Conservation (phyloP, 2,888 invertebrate species). For the Poecilobothrus nobilitatus region DNA sequence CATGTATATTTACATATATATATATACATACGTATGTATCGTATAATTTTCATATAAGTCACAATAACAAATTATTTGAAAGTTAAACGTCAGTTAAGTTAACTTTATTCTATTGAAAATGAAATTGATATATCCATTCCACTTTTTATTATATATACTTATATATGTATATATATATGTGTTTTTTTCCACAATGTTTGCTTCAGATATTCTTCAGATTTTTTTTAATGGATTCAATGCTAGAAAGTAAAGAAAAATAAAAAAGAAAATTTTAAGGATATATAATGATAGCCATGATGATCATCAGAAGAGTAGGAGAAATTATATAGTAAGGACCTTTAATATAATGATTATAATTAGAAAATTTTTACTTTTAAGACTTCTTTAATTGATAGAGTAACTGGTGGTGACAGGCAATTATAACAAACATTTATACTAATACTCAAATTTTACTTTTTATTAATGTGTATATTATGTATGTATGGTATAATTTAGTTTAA, state of each 20-base stretch:
- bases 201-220: not conserved
- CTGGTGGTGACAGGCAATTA: conserved; percentile 4
- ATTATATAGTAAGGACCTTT: not conserved
- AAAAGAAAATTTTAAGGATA: not conserved
- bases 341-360: not conserved
- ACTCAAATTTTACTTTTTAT: no score
- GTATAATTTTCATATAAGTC: no score
- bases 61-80: not conserved
- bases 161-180: no score
- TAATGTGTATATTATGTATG: no score
- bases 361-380: not conserved
- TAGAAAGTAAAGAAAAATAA: not conserved
- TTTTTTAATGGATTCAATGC: not conserved
- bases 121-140: no score
- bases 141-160: no score
- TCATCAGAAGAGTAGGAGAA: no score
- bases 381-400: not conserved
- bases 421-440: not conserved
- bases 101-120: not conserved
- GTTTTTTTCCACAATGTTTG: no score
- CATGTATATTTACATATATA: no score
- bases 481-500: no score
- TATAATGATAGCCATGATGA: no score
- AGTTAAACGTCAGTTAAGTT: not conserved
- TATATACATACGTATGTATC: no score